phyloP scores from a whole-genome alignment of 2,113 vertebrate species.

The Perccottus glenii region DNA sequence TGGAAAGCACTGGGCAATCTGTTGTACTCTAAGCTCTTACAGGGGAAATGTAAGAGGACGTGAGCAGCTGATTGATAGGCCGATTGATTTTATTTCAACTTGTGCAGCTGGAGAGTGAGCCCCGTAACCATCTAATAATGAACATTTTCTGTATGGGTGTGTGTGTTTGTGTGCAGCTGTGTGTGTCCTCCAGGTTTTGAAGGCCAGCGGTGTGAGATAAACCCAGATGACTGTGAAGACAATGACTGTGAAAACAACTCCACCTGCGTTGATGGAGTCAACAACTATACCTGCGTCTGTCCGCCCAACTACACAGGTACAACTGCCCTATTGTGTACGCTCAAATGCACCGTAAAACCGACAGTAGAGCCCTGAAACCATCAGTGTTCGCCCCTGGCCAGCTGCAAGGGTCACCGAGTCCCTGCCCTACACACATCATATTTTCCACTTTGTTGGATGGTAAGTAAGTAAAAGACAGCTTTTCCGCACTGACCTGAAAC shows the following conservation, averaged over 20 bases:
- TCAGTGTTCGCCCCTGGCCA: constrained; percentile 10
- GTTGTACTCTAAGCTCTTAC: constrained; percentile 23
- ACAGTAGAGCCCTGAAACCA: constrained; percentile 12
- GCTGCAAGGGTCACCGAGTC: constrained; percentile 31
- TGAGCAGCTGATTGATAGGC: constrained; percentile 29
- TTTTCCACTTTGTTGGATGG: constrained; percentile 64
- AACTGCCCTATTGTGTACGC: constrained; percentile 77
- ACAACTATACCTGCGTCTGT: constrained; percentile 94
- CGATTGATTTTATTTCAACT: constrained; percentile 36
- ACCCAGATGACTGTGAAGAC: constrained; percentile 95
- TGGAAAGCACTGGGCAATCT: neutral
- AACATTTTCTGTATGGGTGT: neutral
- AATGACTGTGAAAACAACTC: constrained; percentile 97
- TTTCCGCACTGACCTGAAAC: constrained; percentile 59
- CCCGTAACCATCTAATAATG: constrained; percentile 11
- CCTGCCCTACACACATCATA: constrained; percentile 30
- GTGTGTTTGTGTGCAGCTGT: constrained; percentile 78
- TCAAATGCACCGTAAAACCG: constrained; percentile 87
- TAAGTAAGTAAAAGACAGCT: constrained; percentile 59
- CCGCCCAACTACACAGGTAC: constrained; percentile 91
- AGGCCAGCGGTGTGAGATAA: constrained; percentile 88
- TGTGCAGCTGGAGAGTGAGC: constrained; percentile 14
- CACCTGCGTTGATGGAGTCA: constrained; percentile 92
- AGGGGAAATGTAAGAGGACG: constrained; percentile 19
- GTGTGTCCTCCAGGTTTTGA: constrained; percentile 89